These are phyloP conservation scores for Actias luna DNA, from an alignment of 2,888 invertebrate species.

Conservation along the genomic window DNA sequence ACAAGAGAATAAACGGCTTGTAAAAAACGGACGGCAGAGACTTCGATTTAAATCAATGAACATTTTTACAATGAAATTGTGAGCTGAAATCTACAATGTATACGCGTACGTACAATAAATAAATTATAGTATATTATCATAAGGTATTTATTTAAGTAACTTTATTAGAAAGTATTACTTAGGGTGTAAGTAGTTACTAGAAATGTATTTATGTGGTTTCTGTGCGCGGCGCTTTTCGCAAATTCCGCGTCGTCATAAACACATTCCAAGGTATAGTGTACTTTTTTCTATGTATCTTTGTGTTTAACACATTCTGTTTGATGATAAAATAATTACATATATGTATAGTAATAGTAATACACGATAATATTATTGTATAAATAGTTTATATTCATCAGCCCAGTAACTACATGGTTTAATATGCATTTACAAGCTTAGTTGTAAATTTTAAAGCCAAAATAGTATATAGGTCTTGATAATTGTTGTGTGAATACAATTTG, in stretches of 20 bases:
- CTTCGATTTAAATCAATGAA: background rate
- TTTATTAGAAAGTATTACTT: conserved; percentile 55
- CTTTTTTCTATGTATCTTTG: conserved; percentile 4
- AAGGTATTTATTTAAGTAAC: conserved; percentile 75
- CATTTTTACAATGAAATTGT: conserved; percentile 35
- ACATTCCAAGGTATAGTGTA: background rate
- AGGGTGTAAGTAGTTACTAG: conserved; percentile 45
- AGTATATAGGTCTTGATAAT: background rate
- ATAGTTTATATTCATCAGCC: conserved; percentile 1
- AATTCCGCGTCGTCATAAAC: too few species aligned
- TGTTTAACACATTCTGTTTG: conserved; percentile 4
- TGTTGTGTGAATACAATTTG: background rate
- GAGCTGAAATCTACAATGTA: conserved; percentile 77
- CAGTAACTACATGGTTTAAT: conserved; percentile 6
- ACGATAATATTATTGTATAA: background rate
- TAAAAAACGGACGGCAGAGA: background rate
- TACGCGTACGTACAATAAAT: conserved; percentile 80
- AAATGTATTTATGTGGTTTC: conserved; percentile 49
- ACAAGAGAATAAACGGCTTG: too few species aligned
- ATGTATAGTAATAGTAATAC: background rate
- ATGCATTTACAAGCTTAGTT: conserved; percentile 10
- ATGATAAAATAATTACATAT: background rate
- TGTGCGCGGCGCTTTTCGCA: too few species aligned
- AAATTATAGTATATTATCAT: conserved; percentile 52
- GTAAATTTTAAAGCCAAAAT: conserved; percentile 9